Evolutionary conservation across 2,797 vertebrate species (phyloP).

Genomic region (Masticophis lateralis): DNA sequence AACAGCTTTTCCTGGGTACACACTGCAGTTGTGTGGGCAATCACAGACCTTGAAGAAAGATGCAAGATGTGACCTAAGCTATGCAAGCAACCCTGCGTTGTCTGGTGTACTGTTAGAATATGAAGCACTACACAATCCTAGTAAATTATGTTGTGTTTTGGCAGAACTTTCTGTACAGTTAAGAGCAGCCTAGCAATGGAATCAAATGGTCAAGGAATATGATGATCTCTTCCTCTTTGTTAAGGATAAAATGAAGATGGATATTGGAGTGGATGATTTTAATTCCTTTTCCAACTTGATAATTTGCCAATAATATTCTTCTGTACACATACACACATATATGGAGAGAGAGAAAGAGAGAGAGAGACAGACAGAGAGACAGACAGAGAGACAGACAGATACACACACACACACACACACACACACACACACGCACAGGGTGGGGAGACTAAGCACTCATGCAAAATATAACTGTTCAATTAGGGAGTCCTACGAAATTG

Average conservation of each 20-base stretch:
- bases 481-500: neutral
- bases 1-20: neutral
- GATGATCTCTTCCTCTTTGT: neutral
- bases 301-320: neutral
- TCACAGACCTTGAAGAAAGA: neutral
- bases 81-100: neutral
- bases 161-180: neutral
- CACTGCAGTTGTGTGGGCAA: neutral
- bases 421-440: too few species aligned
- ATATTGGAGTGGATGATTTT: neutral
- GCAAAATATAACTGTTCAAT: neutral
- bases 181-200: neutral
- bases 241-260: neutral
- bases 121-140: neutral
- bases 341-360: too few species aligned
- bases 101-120: neutral
- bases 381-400: neutral
- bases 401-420: too few species aligned
- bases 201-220: neutral
- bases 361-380: too few species aligned
- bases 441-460: neutral
- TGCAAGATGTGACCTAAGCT: neutral
- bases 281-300: neutral
- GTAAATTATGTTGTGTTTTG: neutral
- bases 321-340: neutral